Base-by-base conservation (phyloP, 1,140 invertebrate genomes). In the Drosophila sechellia region DNA sequence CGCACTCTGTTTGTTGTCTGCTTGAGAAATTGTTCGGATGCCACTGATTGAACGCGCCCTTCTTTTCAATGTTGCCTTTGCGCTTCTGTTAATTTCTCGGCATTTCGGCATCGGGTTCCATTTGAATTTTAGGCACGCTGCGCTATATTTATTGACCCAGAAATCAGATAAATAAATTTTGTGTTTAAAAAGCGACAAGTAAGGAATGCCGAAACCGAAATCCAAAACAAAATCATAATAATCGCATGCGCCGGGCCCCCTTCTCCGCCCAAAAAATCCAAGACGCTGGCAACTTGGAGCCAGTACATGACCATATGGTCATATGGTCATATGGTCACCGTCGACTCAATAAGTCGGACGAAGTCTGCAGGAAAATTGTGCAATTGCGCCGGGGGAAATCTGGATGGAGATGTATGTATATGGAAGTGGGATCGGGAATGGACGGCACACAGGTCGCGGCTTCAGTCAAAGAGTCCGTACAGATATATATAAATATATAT, bases 131-230 rank as follows among this genome's bases (percentile, higher is more conserved):
- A 79, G 83, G 84, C 83, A 87, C 84, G 79, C 75, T 79, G 83
- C 70, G 71, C 63, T 79, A 83, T 86, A 86, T 86, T 87, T 87
- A 87, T 87, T 87, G 83, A 87, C 83, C 83, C 83, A 87, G 74
- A 87, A 87, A 89, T 43, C 83, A 89, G 83, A 87, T 89, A 87
- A 87, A 87, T 87, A 86, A 79, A 83, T 87, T 77, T 79, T 76
- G 57, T 75, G 73, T 68, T 37, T 49, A 39, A 71, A 69, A 60
- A 70, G 58, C 66, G 48, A 85, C 65, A 76, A 79, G 55, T 52
- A 45, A 42, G 63, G 42, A 43, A 42, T 55, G 52, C 31, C 43
- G n/a, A 66, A 65, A 68, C 34, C 43, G 13, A 57, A 65, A 73
- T 58, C 42, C 48, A 43, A 40, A 48, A 48, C 25, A n/a, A 79